phyloP scores from a whole-genome alignment of 2,113 vertebrate genomes.

The Phaetusa simplex region DNA sequence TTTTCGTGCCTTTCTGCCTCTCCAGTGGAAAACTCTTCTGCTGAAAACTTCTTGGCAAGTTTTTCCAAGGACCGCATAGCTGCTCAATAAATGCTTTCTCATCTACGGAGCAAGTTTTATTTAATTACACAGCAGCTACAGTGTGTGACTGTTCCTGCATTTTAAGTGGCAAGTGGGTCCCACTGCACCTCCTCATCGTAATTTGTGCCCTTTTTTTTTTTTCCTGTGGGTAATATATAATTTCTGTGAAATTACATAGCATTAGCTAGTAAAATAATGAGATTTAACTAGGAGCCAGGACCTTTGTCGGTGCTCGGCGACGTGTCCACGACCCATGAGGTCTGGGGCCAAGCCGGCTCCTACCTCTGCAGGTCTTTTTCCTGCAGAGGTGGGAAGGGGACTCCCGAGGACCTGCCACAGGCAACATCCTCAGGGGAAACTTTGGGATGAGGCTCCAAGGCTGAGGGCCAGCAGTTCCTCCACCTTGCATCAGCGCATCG shows the following conservation, averaged over 20 bases:
- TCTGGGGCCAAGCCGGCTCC: background rate
- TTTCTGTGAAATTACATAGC: background rate
- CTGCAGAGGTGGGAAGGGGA: background rate
- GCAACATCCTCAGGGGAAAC: accelerated
- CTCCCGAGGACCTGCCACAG: background rate
- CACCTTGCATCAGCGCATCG: accelerated
- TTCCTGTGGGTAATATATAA: background rate
- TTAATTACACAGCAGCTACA: background rate
- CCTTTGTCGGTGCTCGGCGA: accelerated
- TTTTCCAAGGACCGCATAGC: background rate
- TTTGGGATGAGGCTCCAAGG: background rate
- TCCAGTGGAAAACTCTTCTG: background rate
- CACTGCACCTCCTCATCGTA: background rate
- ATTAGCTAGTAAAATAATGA: background rate
- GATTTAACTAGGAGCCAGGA: background rate
- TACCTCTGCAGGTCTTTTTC: background rate
- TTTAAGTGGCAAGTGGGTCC: background rate
- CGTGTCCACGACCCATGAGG: accelerated
- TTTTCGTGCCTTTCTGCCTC: background rate
- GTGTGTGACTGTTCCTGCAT: background rate
- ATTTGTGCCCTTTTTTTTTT: background rate
- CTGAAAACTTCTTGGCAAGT: background rate
- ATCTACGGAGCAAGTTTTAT: background rate
- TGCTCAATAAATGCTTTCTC: background rate
- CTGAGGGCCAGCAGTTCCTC: background rate